A percentile compares a stretch with the other conserved stretches of the same genome.
phyloP scores from a whole-genome alignment of 1,140 invertebrate genomes.

The Magallana ariakensis region DNA sequence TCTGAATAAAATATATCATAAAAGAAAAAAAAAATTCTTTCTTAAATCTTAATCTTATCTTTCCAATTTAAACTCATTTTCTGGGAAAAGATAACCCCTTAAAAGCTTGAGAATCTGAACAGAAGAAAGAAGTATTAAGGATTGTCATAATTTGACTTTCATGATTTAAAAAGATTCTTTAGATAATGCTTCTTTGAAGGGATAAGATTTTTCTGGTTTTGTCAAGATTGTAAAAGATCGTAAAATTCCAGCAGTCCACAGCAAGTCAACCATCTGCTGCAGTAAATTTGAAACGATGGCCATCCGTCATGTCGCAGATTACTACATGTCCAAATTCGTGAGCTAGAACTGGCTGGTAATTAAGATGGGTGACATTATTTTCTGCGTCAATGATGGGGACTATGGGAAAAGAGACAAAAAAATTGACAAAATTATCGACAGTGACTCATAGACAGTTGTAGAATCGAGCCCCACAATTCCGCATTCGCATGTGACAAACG shows the following conservation, averaged over 20 bases:
- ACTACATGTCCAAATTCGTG: constrained; percentile 28
- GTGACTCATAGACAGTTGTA: neutral
- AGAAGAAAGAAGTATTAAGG: neutral
- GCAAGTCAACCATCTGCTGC: constrained; percentile 18
- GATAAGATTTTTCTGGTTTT: neutral
- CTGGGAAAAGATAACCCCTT: no score
- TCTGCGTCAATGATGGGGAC: constrained; percentile 30
- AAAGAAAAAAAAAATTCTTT: no score
- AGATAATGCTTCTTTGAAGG: neutral
- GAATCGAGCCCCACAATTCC: no score
- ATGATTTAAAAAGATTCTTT: neutral
- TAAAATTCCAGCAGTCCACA: constrained; percentile 20
- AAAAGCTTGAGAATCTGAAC: no score
- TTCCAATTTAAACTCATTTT: no score
- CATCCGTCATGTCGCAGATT: constrained; percentile 1
- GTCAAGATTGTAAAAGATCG: neutral
- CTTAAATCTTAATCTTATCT: no score
- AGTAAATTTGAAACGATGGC: constrained; percentile 20
- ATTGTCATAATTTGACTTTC: neutral
- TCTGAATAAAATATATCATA: no score
- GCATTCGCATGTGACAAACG: no score
- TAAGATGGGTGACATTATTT: constrained; percentile 37
- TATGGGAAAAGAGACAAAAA: neutral
- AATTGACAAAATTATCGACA: constrained; percentile 20
- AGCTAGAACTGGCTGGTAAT: neutral